Evolutionary conservation across 2,888 invertebrate species (phyloP), one percentile per base, ranked within the genome.

Genomic region (Agonum fuliginosum): DNA sequence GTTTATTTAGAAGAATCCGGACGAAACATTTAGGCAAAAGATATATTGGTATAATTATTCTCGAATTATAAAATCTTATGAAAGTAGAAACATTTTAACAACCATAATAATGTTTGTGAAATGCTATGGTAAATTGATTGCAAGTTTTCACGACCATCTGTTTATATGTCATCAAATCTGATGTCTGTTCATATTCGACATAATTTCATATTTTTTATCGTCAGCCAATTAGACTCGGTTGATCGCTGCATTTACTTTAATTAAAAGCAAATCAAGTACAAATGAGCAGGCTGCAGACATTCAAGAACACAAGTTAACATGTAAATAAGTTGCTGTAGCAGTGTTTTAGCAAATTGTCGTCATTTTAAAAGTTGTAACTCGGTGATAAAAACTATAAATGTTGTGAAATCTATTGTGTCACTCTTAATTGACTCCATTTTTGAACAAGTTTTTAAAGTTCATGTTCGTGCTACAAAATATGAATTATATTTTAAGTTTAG

Each of bases 221-320:
- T 37, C 37, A 37, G 37, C 37, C 37, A 37, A 37, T 37, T 37
- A 37, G 37, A 37, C 37, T 37, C 37, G 37, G 37, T 37, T 37
- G 37, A 37, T 37, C 37, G 37, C 37, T 37, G n/a, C 37, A 12
- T 37, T 37, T 37, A 37, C 37, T 37, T 37, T 37, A 37, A 37
- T 37, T 37, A 37, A 37, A 37, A 37, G 12, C 37, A 37, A 37
- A 37, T 37, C 37, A 37, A 12, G n/a, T 37, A 37, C 37, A 37
- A 37, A 37, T 12, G 37, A 37, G 37, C 37, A 37, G 37, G 10
- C 12, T 12, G 10, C 37, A 12, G 12, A 12, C 37, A 37, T n/a
- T 37, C n/a, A 10, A 37, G 3, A 37, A 12, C 3, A n/a, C 37
- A 37, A 34, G 34, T 34, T 6, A 34, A 34, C 8, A 34, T 10